Base-by-base conservation (phyloP, 1,140 invertebrate species). In the Drosophila ambigua region DNA sequence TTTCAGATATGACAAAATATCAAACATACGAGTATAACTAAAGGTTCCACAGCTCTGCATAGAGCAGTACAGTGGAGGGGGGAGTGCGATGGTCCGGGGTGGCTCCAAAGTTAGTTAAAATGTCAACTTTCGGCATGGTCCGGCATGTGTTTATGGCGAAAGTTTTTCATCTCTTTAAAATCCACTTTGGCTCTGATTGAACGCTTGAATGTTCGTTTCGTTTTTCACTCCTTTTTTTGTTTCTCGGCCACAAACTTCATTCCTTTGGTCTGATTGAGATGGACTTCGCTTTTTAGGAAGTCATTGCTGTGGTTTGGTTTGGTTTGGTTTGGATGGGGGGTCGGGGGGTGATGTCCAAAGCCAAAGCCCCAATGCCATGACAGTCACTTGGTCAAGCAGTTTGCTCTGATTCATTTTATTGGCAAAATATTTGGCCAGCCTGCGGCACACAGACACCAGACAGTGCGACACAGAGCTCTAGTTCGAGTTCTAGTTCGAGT, bases 1-100 rank as follows among this genome's bases (percentile, higher is more conserved):
- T 72, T 39, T 85, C 71, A 85, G 82, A 85, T 85, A 81, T 87
- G 81, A 81, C 81, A 87, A 87, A 87, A 85, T 81, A 85, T 77
- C 68, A 63, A 72, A 73, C 48, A 76, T 71, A 69, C 4, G 48
- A 39, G 26, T 15, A 20, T 8, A 3, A 20, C 44, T 53, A 59
- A 4, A 68, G 51, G 57, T 64, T 51, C 46, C 9, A 2, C 20
- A 15, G 46, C 4, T 44, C 9, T 64, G 11, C 11, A 39, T 13
- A 39, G 35, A 13, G 11, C 31, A 48, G 43, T n/a, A 9, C n/a
- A 35, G 9, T 20, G 20, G 16, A 1, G 20, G 20, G 6, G 4
- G 28, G 4, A 13, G 26, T 5, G 11, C 48, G 2, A 13, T 24
- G 31, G 13, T 11, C 13, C 16, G 31, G 16, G 16, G 24, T 52